Evolutionary conservation across 2,113 vertebrate species (phyloP).

Genomic region (Beaufortia kweichowensis): DNA sequence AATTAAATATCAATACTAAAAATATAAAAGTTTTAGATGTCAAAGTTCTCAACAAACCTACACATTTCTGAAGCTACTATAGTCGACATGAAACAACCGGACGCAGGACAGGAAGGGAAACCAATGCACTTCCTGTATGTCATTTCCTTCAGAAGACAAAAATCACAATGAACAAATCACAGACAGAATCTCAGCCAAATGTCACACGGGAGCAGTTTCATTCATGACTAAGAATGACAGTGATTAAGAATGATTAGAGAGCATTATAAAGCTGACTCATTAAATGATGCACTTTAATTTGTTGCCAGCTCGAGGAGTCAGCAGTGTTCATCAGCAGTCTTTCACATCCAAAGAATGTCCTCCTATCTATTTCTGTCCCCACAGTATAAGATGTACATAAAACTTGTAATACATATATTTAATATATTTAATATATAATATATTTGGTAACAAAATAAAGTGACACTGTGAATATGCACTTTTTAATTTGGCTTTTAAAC

Average conservation of each 20-base stretch:
- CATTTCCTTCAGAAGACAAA: background rate
- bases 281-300: slow-evolving; percentile 3
- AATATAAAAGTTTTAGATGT: too few relatives aligned
- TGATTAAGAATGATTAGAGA: slow-evolving; percentile 1
- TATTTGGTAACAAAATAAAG: too few relatives aligned
- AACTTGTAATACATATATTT: too few relatives aligned
- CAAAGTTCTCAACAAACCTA: too few relatives aligned
- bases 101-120: background rate
- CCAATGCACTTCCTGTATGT: slow-evolving; percentile 6
- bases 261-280: background rate
- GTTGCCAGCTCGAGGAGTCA: background rate
- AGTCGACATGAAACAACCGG: background rate
- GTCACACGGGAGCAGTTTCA: background rate
- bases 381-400: too few relatives aligned
- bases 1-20: too few relatives aligned
- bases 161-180: background rate
- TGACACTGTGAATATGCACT: too few relatives aligned
- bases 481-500: too few relatives aligned
- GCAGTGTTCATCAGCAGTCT: background rate
- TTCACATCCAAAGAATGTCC: background rate
- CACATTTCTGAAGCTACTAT: background rate
- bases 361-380: too few relatives aligned
- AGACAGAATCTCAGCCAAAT: background rate
- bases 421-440: too few relatives aligned
- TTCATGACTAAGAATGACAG: background rate